Evolutionary conservation across 2,113 vertebrate genomes (phyloP).

Genomic region (Machaerirhynchus nigripectus): DNA sequence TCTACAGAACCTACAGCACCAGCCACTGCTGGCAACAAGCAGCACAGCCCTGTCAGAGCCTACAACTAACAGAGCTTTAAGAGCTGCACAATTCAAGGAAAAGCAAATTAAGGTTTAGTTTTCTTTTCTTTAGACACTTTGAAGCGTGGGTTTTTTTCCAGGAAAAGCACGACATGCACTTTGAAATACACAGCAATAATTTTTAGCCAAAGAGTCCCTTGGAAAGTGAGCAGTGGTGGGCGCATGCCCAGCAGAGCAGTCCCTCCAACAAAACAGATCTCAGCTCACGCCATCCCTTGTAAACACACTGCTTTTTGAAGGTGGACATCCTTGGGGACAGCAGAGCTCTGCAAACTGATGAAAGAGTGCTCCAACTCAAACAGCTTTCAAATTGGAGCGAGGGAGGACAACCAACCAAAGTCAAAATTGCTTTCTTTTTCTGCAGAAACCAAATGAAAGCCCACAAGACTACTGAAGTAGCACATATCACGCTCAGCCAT

Average conservation of each 20-base stretch:
- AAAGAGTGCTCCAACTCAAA: background rate
- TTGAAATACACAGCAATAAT: background rate
- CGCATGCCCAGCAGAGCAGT: background rate
- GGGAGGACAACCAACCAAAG: background rate
- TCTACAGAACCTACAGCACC: background rate
- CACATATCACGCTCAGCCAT: background rate
- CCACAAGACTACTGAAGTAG: background rate
- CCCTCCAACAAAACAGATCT: background rate
- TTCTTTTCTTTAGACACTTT: background rate
- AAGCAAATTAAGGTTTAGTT: background rate
- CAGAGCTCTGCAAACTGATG: background rate
- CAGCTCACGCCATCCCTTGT: background rate
- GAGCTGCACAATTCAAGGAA: background rate
- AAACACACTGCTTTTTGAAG: background rate
- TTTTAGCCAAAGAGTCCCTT: background rate
- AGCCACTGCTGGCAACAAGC: background rate
- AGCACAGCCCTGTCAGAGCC: background rate
- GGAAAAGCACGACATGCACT: background rate
- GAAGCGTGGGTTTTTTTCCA: background rate
- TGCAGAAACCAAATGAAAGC: conserved; percentile 13
- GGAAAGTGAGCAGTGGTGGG: background rate
- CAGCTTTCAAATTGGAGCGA: background rate
- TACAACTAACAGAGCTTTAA: background rate
- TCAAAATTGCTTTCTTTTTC: background rate
- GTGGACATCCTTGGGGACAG: background rate